These are phyloP conservation scores for Loripinus fragilis DNA, from an alignment of 2,888 invertebrate species.

Conservation along the genomic window DNA sequence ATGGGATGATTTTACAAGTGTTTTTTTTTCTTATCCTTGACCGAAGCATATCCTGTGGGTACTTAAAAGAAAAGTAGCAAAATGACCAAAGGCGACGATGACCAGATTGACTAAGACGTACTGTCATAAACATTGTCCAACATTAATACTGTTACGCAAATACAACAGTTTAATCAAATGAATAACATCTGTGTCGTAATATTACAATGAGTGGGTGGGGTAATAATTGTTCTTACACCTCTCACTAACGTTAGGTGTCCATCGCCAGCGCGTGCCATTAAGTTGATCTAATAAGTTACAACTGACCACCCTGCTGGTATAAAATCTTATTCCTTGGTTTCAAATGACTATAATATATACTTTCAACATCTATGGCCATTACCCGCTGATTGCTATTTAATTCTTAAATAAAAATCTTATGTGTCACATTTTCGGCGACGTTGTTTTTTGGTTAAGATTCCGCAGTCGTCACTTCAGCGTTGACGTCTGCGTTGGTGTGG, in stretches of 20 bases:
- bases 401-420: no score
- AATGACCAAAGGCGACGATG: neutral
- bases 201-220: conserved; percentile 3
- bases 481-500: no score
- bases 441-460: no score
- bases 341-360: no score
- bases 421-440: no score
- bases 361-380: no score
- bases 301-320: neutral
- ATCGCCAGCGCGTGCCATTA: neutral
- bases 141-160: neutral
- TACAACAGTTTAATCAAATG: neutral
- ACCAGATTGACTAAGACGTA: conserved; percentile 12
- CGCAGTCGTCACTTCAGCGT: no score
- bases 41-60: no score
- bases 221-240: neutral
- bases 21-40: no score
- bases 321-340: neutral
- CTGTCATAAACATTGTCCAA: conserved; percentile 8
- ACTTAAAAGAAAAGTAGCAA: neutral
- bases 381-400: no score
- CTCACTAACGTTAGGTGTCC: neutral
- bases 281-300: neutral
- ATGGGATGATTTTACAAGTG: no score
- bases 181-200: neutral